Evolutionary conservation across 1,140 invertebrate genomes (phyloP), one percentile per base, ranked within the genome.

Genomic region (Drosophila asahinai): DNA sequence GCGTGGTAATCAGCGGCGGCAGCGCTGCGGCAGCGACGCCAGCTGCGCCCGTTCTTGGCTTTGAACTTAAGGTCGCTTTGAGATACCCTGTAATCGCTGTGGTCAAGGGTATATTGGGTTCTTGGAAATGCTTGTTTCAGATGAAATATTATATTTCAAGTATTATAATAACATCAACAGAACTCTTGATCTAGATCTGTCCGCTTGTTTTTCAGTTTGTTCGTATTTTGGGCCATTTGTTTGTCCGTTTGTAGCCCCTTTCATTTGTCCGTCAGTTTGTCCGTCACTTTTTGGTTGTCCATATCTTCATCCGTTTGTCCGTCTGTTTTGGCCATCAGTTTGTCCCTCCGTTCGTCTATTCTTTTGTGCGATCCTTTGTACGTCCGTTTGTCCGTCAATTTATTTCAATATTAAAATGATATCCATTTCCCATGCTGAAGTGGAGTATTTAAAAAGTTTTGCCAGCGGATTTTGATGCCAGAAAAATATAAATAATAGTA

Each of bases 1-100:
- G 80, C 73, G 83, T 86, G 80, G 80, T 86, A 86, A 86, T 86
- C 83, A 74, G 70, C 71, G 61, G 43, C 43, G 61, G 66, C 78
- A 36, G 25, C 48, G 70, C 71, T 58, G 43, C 43, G 61, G 66
- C 78, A 36, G 25, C 48, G 33, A 27, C 52, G 38, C 36, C 48
- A 45, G 12, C 64, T 5, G 36, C 43, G 68, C 38, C 42, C 67
- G 86, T 81, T 77, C 75, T 90, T 90, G 86, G 86, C 86, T 90
- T 90, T 90, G 86, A 90, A 90, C 86, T 74, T 90, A 90, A 90
- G 74, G 81, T 89, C 80, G 73, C 40, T 33, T 51, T 48, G 33
- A 30, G 19, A 40, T 57, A 40, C 54, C 54, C 54, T 57, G 0
- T 25, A 25, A 57, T 3, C 1, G 19, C 1, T 14, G 2, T 3